phyloP scores from a whole-genome alignment of 2,113 vertebrate genomes.

The Nycticorax nycticorax region DNA sequence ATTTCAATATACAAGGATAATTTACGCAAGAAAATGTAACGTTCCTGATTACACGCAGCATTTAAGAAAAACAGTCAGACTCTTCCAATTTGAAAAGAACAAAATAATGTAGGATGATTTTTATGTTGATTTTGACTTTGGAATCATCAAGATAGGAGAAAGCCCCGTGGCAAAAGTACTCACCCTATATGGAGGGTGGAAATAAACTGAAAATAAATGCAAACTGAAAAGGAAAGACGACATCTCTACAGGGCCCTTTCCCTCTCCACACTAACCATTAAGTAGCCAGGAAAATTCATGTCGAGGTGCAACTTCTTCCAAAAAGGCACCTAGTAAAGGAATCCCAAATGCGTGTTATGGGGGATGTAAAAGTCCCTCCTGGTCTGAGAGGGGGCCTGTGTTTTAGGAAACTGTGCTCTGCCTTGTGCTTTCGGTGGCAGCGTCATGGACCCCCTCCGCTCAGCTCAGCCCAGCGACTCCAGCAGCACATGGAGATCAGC shows the following conservation, averaged over 20 bases:
- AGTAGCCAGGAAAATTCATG: neutral
- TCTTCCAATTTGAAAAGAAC: neutral
- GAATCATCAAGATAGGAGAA: neutral
- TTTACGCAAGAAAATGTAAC: neutral
- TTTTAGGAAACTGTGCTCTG: neutral
- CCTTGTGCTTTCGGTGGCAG: neutral
- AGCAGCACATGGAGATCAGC: neutral
- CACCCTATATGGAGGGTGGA: neutral
- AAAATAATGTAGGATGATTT: neutral
- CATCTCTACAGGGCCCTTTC: neutral
- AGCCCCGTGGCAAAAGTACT: neutral
- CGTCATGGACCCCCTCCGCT: neutral
- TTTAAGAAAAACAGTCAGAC: neutral
- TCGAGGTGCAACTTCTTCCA: neutral
- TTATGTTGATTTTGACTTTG: neutral
- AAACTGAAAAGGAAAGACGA: neutral
- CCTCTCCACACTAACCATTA: neutral
- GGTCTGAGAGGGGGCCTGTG: neutral
- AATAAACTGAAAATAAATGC: neutral
- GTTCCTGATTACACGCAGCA: neutral
- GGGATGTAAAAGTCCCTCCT: neutral
- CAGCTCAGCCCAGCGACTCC: neutral
- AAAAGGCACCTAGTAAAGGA: neutral
- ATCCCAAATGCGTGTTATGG: neutral
- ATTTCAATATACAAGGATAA: neutral